Base-by-base conservation (phyloP, 2,113 vertebrate species). In the Mus musculus region DNA sequence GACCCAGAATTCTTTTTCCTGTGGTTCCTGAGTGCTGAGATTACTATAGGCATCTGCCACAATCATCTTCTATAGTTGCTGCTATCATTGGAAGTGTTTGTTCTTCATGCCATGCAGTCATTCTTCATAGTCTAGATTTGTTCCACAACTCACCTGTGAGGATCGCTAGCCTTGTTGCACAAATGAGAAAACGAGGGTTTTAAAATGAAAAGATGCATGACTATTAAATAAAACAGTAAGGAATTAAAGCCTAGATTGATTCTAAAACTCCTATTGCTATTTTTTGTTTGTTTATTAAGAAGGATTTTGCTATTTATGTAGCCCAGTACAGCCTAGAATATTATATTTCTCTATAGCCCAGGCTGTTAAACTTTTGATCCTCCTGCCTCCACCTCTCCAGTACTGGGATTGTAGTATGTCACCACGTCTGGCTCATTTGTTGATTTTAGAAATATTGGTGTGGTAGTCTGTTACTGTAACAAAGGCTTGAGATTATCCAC, bases 101-200 rank as follows among this genome's bases (percentile, higher is more conserved):
- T 61, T 90, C 26, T 89, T 54, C 10, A 69, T 69, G 63, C 11
- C 13, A 0, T 65, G 49, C 39, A 36, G 84, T 92, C 77, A 84
- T 88, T 94, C 30, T 36, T 30, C 49, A 81, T 17, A 87, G 11
- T 63, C 91, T 7, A 63, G 63, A 19, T 65, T 30, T 81, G 54
- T 59, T 77, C 75, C 24, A 46, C 59, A 85, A 7, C 82, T 46
- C 13, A 42, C 59, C 19, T 22, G 0, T 87, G n/a, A 93, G 67
- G 65, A 24, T 42, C 42, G 39, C 49, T 88, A 75, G 26, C 49
- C 77, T 71, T 92, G 7, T 91, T 77, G 46, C 72, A 92, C 10
- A 63, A 73, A 85, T 85, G 82, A 91, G 46, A 76, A 94, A 78
- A 81, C n/a, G 61, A 36, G 30, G 52, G 26, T 92, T 96, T 92